Evolutionary conservation across 1,140 invertebrate species (phyloP).

Genomic region (Zophobas morio): DNA sequence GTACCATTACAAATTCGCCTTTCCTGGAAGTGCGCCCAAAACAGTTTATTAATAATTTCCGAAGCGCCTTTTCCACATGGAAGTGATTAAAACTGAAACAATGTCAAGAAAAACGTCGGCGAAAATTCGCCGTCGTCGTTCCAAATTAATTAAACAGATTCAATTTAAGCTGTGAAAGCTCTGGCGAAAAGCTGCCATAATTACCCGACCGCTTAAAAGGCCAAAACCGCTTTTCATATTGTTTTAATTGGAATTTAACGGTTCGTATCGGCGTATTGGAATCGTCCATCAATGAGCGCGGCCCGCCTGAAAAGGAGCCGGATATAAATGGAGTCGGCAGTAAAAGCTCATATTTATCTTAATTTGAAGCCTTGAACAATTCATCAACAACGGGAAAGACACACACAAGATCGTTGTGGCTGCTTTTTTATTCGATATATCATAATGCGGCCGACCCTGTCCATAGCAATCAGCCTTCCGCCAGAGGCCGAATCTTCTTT

Average conservation of each 20-base stretch:
- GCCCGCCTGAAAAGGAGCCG: slow-evolving; percentile 7
- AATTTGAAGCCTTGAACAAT: slow-evolving; percentile 40
- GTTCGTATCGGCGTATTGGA: slow-evolving; percentile 26
- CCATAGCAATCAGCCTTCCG: slow-evolving; percentile 17
- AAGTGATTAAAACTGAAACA: slow-evolving; percentile 27
- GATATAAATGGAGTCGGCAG: slow-evolving; percentile 17
- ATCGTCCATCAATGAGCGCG: slow-evolving; percentile 14
- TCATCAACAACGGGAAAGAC: slow-evolving; percentile 27
- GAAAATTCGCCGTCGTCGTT: slow-evolving; percentile 13
- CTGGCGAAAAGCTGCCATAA: slow-evolving; percentile 32
- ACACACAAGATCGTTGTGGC: slow-evolving; percentile 23
- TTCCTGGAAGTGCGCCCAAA: slow-evolving; percentile 12
- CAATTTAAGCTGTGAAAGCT: slow-evolving; percentile 11
- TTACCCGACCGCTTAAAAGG: slow-evolving; percentile 30
- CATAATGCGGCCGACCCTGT: slow-evolving; percentile 18
- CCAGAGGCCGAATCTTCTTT: slow-evolving; percentile 1
- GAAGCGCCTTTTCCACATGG: slow-evolving; percentile 27
- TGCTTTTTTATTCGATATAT: slow-evolving; percentile 22
- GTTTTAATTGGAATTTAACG: slow-evolving; percentile 32
- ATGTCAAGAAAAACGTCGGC: slow-evolving; percentile 18
- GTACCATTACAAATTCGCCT: slow-evolving; percentile 12
- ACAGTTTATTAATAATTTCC: slow-evolving; percentile 8
- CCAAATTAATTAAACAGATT: slow-evolving; percentile 30
- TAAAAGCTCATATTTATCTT: slow-evolving; percentile 40
- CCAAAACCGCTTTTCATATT: slow-evolving; percentile 34